Evolutionary conservation across 64 coral and sea anemone genomes (phyloP), one percentile per base, ranked within the genome.

Genomic region (Platygyra sinensis): DNA sequence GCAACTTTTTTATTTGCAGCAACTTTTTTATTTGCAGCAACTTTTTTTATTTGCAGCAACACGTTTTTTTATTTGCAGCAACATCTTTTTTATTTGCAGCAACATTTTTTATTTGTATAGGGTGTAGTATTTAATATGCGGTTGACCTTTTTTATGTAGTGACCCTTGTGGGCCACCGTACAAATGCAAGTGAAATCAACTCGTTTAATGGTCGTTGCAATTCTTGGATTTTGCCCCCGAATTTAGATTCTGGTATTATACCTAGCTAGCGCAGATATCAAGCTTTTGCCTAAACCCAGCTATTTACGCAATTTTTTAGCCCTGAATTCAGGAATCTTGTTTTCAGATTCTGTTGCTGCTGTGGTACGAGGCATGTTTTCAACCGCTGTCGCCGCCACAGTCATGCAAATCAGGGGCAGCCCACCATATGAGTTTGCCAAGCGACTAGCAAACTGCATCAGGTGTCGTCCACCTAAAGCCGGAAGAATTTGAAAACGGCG

Each of bases 161-260:
- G n/a, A n/a, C n/a, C n/a, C n/a, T n/a, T n/a, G n/a, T n/a, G n/a
- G n/a, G n/a, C n/a, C n/a, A n/a, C n/a, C n/a, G n/a, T n/a, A n/a
- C n/a, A n/a, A n/a, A n/a, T n/a, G n/a, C n/a, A 83, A 83, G 80
- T 62, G 10, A 83, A n/a, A 67, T 64, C 80, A 12, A 65, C 63
- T 64, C 80, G 80, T 3, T 83, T 83, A 32, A 83, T 83, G 80
- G 33, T 50, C 29, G 36, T 83, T 12, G 80, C 62, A 5, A 62
- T 83, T 61, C 32, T 24, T 24, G 61, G 63, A 2, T 65, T 83
- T 67, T 62, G 33, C 0, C 5, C 69, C n/a, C n/a, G n/a, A n/a
- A n/a, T n/a, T 24, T 2, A 1, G 11, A 8, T 12, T 42, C 32
- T 49, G 36, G 20, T 49, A 36, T 77, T 42, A 24, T n/a, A n/a